Evolutionary conservation across 2,888 invertebrate genomes (phyloP), one percentile per base, ranked within the genome.

Genomic region (Galerucella nymphaeae): DNA sequence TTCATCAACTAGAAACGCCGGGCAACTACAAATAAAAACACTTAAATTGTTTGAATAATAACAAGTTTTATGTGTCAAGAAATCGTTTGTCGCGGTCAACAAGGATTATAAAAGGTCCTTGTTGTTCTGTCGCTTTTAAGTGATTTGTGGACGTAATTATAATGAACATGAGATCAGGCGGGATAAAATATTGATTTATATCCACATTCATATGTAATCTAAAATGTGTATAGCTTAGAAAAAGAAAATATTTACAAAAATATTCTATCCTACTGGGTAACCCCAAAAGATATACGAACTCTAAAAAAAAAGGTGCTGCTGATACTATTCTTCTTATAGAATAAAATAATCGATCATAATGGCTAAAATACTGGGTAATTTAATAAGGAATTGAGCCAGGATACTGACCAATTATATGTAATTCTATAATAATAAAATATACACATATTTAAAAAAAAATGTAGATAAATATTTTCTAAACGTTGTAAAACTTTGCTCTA

Each of bases 11-110:
- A 71, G 71, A 73, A 73, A 74, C 64, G 76, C 50, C 70, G 71
- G 76, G 75, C 75, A 73, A 79, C 79, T 75, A 77, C 74, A 76
- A 78, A n/a, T n/a, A n/a, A 79, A 80, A 79, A 77, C 78, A 80
- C 80, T 78, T 76, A 78, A 76, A 79, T 79, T 78, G 80, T 78
- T 76, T 74, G 74, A 70, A 74, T 72, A 76, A 71, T 75, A 77
- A 76, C 73, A 75, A 72, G 71, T 73, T 72, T 66, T 75, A 70
- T 72, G 66, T 73, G 71, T 70, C 67, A 73, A 63, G 63, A 45
- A 70, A 70, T 62, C 72, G 67, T 74, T 72, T 73, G 74, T 72
- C 72, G 75, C 68, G 73, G 77, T 75, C 75, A 73, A 66, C 71
- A 68, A 55, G 76, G 73, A 75, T 77, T 76, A 77, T 72, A 71